Evolutionary conservation across 2,113 vertebrate genomes (phyloP).

Genomic region (Leptocoma aspasia): DNA sequence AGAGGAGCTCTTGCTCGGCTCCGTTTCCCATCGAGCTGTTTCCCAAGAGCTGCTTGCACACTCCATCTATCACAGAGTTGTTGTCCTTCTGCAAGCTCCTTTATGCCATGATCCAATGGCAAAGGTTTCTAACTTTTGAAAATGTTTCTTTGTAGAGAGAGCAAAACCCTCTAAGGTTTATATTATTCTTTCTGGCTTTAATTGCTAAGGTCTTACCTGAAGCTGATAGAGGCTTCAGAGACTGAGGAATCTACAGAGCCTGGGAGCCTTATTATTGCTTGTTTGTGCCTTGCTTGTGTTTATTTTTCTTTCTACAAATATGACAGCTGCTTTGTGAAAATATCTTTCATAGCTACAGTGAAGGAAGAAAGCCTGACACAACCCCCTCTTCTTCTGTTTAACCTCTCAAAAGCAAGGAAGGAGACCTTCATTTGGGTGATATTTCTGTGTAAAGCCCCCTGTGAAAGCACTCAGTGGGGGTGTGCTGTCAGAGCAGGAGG

Average conservation of each 20-base stretch:
- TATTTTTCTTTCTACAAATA: background rate
- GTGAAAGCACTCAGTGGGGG: background rate
- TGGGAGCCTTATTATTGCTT: background rate
- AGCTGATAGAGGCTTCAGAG: background rate
- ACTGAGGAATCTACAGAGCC: background rate
- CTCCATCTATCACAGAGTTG: background rate
- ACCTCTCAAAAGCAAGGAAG: background rate
- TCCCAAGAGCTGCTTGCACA: background rate
- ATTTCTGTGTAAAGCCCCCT: background rate
- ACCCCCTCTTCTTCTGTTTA: background rate
- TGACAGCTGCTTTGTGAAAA: background rate
- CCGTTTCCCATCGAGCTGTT: background rate
- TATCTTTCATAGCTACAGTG: background rate
- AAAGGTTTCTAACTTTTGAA: background rate
- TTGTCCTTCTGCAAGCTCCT: background rate
- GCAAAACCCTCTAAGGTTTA: background rate
- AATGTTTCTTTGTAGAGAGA: background rate
- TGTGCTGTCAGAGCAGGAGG: background rate
- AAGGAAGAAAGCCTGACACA: background rate
- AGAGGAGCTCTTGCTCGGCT: background rate
- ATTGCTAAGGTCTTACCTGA: background rate
- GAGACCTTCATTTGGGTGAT: background rate
- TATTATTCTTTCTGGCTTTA: background rate
- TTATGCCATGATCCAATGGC: background rate
- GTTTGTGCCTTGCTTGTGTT: background rate